Evolutionary conservation across 2,113 vertebrate species (phyloP).

Genomic region (Rhea pennata): DNA sequence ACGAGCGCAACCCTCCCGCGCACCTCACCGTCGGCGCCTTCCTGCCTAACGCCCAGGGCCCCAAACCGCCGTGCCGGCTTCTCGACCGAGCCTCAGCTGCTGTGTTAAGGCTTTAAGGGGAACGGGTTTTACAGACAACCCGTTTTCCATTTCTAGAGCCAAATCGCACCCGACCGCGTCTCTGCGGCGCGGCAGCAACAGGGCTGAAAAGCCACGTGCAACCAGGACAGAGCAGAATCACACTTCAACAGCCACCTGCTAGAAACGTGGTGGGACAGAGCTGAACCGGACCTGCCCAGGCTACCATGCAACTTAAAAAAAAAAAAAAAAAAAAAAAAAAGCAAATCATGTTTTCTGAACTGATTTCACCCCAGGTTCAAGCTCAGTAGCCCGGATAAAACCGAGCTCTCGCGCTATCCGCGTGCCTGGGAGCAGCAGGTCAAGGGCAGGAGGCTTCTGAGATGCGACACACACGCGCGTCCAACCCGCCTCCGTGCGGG

Average conservation of each 20-base stretch:
- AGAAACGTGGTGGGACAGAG: too few relatives aligned
- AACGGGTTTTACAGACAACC: background rate
- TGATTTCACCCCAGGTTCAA: too few relatives aligned
- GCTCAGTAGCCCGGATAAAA: background rate
- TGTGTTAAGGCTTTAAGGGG: background rate
- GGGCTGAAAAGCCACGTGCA: too few relatives aligned
- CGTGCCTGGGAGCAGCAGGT: background rate
- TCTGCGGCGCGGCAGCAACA: too few relatives aligned
- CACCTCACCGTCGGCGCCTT: accelerated
- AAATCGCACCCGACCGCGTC: background rate
- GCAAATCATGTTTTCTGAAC: too few relatives aligned
- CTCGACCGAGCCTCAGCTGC: background rate
- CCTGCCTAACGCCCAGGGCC: background rate
- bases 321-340: too few relatives aligned
- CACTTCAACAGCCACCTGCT: too few relatives aligned
- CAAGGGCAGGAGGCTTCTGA: accelerated
- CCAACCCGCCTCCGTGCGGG: accelerated
- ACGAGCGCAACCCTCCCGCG: too few relatives aligned
- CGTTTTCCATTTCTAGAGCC: background rate
- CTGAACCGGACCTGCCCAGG: too few relatives aligned
- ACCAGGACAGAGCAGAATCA: too few relatives aligned
- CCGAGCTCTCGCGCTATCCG: background rate
- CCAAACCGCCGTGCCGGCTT: background rate
- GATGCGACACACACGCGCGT: accelerated
- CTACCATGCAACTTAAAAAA: too few relatives aligned